A percentile compares a stretch with the other conserved stretches of the same genome.
These are phyloP conservation scores for Venusia cambrica DNA, from an alignment of 2,888 invertebrate species.

Conservation along the genomic window DNA sequence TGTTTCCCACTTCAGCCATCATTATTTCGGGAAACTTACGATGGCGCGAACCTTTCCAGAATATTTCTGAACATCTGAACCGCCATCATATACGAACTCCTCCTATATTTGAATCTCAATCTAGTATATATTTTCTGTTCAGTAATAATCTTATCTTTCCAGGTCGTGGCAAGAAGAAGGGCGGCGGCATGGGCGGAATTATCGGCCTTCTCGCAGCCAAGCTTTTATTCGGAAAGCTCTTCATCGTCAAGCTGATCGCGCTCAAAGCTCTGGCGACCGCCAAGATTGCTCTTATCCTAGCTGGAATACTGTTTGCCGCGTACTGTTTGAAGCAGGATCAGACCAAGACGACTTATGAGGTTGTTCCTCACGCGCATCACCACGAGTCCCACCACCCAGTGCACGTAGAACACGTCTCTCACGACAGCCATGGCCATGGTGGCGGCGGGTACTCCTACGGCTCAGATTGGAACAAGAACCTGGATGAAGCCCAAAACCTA, in stretches of 20 bases:
- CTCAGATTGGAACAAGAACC: conserved; percentile 77
- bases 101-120: no score
- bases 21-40: no score
- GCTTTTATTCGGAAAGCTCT: conserved; percentile 75
- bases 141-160: conserved; percentile 41
- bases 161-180: conserved; percentile 89
- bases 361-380: conserved; percentile 68
- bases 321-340: conserved; percentile 70
- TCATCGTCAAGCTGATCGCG: conserved; percentile 90
- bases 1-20: no score
- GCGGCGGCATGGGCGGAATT: conserved; percentile 85
- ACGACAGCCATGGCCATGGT: conserved; percentile 59
- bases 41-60: no score
- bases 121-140: not conserved
- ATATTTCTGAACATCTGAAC: no score
- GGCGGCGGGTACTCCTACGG: conserved; percentile 59
- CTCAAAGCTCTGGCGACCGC: conserved; percentile 91
- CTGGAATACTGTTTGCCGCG: conserved; percentile 83
- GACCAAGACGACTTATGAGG: conserved; percentile 71
- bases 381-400: conserved; percentile 84
- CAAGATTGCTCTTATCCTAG: conserved; percentile 89
- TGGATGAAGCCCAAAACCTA: conserved; percentile 84
- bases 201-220: conserved; percentile 82
- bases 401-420: conserved; percentile 73
- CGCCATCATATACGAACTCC: no score